Conservation (phyloP, 2,113 vertebrate genomes). For the Phasianus colchicus region DNA sequence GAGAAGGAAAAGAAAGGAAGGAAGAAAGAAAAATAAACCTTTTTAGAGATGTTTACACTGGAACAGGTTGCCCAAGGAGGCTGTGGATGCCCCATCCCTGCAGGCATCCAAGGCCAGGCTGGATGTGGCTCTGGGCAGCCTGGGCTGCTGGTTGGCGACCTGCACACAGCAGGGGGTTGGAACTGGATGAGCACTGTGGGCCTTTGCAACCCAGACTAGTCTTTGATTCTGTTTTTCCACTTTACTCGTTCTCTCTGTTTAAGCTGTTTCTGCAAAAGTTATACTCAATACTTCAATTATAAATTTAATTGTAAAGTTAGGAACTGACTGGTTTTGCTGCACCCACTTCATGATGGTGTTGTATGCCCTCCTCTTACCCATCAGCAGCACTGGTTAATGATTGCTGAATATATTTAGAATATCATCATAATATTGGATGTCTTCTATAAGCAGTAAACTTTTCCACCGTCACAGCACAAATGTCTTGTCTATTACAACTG, state of each 20-base stretch:
- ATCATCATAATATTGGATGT: not conserved
- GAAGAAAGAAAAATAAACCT: not conserved
- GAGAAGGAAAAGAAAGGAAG: too few relatives aligned
- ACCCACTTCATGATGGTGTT: not conserved
- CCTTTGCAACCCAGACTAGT: too few relatives aligned
- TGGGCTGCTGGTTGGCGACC: too few relatives aligned
- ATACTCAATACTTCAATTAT: not conserved
- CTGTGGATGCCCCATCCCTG: too few relatives aligned
- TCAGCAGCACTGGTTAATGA: not conserved
- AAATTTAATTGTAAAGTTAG: not conserved
- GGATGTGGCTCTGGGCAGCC: too few relatives aligned
- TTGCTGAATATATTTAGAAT: not conserved
- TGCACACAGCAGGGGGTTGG: too few relatives aligned
- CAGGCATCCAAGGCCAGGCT: too few relatives aligned
- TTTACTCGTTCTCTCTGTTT: not conserved
- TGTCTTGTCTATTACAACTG: not conserved
- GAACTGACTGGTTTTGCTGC: fast-evolving
- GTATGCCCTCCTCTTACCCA: not conserved
- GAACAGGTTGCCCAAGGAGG: too few relatives aligned
- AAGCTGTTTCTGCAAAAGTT: not conserved
- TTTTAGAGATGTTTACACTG: not conserved
- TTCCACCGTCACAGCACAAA: not conserved
- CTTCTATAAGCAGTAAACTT: not conserved
- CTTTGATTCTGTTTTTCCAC: not conserved
- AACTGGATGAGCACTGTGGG: too few relatives aligned